Evolutionary conservation across 2,888 invertebrate species (phyloP).

Genomic region (Hydropsyche betteni): DNA sequence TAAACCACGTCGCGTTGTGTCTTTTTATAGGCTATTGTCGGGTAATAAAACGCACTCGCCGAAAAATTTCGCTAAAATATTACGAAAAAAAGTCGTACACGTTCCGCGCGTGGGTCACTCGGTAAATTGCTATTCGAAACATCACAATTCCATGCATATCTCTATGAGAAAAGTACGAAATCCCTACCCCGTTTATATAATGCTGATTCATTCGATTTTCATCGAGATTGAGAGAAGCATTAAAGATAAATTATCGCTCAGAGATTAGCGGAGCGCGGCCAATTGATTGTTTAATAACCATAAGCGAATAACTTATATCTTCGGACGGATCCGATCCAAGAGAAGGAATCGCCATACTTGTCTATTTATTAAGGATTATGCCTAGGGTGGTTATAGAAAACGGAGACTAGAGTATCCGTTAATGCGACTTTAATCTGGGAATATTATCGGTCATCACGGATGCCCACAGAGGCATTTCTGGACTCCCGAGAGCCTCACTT

Average conservation of each 20-base stretch:
- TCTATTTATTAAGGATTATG: conserved; percentile 25
- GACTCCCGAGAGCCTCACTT: not conserved
- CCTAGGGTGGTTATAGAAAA: conserved; percentile 1
- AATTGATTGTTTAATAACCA: conserved; percentile 47
- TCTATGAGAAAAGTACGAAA: no score
- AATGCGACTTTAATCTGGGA: conserved; percentile 49
- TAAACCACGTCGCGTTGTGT: conserved; percentile 31
- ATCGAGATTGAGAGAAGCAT: conserved; percentile 10
- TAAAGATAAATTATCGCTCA: conserved; percentile 43
- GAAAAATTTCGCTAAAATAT: conserved; percentile 31
- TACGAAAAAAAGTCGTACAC: conserved; percentile 7
- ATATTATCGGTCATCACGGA: conserved; percentile 46
- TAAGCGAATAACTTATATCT: conserved; percentile 41
- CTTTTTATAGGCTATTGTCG: conserved; percentile 37
- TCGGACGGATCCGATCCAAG: conserved; percentile 22
- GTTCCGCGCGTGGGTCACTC: no score
- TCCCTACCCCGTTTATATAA: not conserved
- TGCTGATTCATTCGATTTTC: conserved; percentile 30
- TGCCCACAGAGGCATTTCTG: conserved; percentile 34
- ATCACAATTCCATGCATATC: no score
- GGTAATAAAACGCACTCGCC: conserved; percentile 49
- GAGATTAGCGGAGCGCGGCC: conserved; percentile 42
- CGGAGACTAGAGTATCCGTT: conserved; percentile 37
- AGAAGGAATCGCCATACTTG: conserved; percentile 18
- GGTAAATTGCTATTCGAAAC: no score